Evolutionary conservation across 2,888 invertebrate genomes (phyloP).

Genomic region (Hyppa rectilinea): DNA sequence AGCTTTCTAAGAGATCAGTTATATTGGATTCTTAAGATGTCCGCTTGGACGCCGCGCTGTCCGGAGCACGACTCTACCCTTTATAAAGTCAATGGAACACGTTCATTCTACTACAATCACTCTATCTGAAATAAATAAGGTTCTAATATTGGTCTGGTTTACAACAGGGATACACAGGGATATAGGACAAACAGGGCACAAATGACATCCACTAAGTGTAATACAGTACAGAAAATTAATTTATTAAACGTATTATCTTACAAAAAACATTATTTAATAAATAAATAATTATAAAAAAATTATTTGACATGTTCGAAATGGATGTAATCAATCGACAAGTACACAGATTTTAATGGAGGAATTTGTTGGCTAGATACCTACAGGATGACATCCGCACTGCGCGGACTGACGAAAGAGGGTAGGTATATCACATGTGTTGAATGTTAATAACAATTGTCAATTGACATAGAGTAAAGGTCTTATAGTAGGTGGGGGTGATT

Average conservation of each 20-base stretch:
- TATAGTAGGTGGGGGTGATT: constrained; percentile 79
- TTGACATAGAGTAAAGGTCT: constrained; percentile 81
- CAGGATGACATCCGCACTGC: constrained; percentile 45
- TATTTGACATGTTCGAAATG: constrained; percentile 81
- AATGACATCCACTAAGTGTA: constrained; percentile 79
- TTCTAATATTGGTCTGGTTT: constrained; percentile 15
- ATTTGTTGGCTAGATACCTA: constrained; percentile 69
- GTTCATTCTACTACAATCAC: constrained; percentile 4
- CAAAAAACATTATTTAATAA: constrained; percentile 86
- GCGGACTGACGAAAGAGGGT: constrained; percentile 63
- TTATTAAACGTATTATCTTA: constrained; percentile 89
- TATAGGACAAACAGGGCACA: constrained; percentile 58
- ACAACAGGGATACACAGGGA: constrained; percentile 41
- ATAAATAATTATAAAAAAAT: constrained; percentile 85
- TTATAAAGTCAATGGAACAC: constrained; percentile 14
- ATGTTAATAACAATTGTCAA: constrained; percentile 80
- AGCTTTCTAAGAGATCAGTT: constrained; percentile 44
- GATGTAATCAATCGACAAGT: constrained; percentile 76
- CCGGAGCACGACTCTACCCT: not conserved
- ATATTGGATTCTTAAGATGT: constrained; percentile 47
- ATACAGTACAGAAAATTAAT: constrained; percentile 89
- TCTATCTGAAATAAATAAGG: constrained; percentile 17
- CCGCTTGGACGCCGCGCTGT: constrained; percentile 22
- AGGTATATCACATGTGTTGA: constrained; percentile 81
- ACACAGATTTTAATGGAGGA: constrained; percentile 78